Conservation (phyloP, 2,888 invertebrate genomes). For the Folsomia candida region DNA sequence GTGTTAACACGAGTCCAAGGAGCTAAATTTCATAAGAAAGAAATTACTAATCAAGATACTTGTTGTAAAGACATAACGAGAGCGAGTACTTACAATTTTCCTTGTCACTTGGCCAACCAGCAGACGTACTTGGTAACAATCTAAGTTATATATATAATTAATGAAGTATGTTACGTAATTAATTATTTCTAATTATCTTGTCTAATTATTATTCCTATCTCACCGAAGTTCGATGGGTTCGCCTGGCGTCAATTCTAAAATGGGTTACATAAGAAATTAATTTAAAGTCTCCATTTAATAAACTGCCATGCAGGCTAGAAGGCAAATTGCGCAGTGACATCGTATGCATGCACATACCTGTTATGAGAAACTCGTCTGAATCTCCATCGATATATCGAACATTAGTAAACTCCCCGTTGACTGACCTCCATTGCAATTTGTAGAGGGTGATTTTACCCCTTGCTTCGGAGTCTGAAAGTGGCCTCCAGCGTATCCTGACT, state of each 20-base stretch:
- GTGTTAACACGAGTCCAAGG: constrained; percentile 24
- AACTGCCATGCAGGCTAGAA: neutral
- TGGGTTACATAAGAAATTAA: neutral
- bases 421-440: constrained; percentile 46
- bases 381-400: constrained; percentile 42
- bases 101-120: constrained; percentile 33
- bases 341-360: no score
- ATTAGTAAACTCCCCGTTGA: constrained; percentile 40
- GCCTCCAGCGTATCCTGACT: constrained; percentile 41
- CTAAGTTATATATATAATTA: no score
- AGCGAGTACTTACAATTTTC: no score
- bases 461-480: constrained; percentile 37
- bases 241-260: constrained; percentile 28
- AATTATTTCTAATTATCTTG: no score
- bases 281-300: neutral
- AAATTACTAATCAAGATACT: no score
- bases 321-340: no score
- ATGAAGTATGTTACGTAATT: no score
- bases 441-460: constrained; percentile 43
- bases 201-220: no score
- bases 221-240: constrained; percentile 42
- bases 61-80: no score
- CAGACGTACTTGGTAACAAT: constrained; percentile 42
- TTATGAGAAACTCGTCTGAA: constrained; percentile 40
- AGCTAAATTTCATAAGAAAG: no score